Conservation (phyloP, 2,113 vertebrate genomes). For the Hystrix brachyura region DNA sequence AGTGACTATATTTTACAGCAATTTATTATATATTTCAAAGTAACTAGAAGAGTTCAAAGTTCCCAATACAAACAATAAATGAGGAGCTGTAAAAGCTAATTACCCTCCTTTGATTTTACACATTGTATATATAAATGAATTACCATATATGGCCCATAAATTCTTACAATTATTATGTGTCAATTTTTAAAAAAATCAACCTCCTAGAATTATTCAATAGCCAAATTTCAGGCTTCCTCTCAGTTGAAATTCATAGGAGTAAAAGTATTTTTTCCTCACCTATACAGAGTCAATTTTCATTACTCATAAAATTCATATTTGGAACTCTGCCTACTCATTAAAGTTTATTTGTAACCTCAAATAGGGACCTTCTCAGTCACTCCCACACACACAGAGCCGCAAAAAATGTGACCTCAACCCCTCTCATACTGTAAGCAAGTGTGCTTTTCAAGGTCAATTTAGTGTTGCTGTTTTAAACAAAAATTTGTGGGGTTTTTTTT, state of each 20-base stretch:
- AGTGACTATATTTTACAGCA: neutral
- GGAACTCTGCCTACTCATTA: neutral
- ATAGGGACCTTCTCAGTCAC: neutral
- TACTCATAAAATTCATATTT: neutral
- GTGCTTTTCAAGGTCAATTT: neutral
- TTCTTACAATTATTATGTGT: neutral
- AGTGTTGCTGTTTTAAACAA: neutral
- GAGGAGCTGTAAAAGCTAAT: neutral
- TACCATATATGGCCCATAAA: neutral
- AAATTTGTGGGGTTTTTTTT: neutral
- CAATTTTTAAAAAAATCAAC: neutral
- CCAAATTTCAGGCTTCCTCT: neutral
- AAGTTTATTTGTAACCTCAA: neutral
- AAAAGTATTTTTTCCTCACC: neutral
- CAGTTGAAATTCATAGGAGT: neutral
- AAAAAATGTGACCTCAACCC: neutral
- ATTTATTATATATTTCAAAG: neutral
- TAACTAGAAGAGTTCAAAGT: neutral
- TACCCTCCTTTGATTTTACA: neutral
- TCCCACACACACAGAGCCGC: neutral
- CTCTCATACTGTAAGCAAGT: neutral
- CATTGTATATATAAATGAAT: neutral
- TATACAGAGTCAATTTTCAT: neutral
- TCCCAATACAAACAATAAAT: neutral
- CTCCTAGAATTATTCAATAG: constrained; percentile 4